A percentile compares a stretch with the other conserved stretches of the same genome.
Evolutionary conservation across 2,888 invertebrate species (phyloP).

Genomic region (Drosophila villosipedis): DNA sequence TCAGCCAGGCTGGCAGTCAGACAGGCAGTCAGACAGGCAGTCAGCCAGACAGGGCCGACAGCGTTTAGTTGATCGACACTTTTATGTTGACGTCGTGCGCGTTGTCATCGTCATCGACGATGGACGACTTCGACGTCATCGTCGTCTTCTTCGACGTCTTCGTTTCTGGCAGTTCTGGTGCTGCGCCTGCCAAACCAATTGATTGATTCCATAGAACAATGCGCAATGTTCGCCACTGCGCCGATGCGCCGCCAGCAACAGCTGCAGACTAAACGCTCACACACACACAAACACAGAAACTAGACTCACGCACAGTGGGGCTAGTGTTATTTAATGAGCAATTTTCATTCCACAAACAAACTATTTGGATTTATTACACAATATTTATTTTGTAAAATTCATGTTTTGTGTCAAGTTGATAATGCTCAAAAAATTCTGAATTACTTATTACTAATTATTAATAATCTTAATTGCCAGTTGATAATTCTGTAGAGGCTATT

Average conservation of each 20-base stretch:
- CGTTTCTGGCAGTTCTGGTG: slow-evolving; percentile 76
- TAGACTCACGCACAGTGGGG: slow-evolving; percentile 57
- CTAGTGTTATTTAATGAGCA: background rate
- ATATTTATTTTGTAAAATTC: background rate
- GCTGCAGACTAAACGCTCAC: slow-evolving; percentile 32
- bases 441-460: too few relatives aligned
- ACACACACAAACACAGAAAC: slow-evolving; percentile 11
- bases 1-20: background rate
- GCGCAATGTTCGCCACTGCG: slow-evolving; percentile 51
- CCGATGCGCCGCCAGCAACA: slow-evolving; percentile 43
- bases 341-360: background rate
- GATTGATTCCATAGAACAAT: slow-evolving; percentile 81
- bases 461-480: too few relatives aligned
- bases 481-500: background rate
- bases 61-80: slow-evolving; percentile 82
- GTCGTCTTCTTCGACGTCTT: slow-evolving; percentile 35
- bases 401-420: background rate
- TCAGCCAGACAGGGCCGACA: slow-evolving; percentile 57
- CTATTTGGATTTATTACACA: background rate
- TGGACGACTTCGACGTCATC: slow-evolving; percentile 24
- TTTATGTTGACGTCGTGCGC: slow-evolving; percentile 81
- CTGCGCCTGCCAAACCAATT: slow-evolving; percentile 70
- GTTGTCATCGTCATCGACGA: slow-evolving; percentile 72
- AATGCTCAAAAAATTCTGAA: too few relatives aligned
- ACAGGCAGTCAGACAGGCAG: background rate